Evolutionary conservation across 2,113 vertebrate genomes (phyloP).

Genomic region (Hypomesus transpacificus): DNA sequence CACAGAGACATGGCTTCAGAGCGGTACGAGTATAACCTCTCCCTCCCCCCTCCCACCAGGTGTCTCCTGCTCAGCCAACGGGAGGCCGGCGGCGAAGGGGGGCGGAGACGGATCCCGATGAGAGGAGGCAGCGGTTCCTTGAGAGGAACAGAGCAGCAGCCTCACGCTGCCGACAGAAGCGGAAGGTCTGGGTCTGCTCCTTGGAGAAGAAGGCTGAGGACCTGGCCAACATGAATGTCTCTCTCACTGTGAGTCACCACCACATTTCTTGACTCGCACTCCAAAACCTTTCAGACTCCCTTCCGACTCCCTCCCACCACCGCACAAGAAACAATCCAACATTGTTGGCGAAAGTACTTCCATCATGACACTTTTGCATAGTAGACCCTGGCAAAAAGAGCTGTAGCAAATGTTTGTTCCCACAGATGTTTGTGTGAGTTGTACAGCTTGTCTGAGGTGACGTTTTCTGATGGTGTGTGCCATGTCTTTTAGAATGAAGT

Average conservation of each 20-base stretch:
- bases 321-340: too few species aligned
- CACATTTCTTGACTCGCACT: not conserved
- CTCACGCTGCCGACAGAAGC: slow-evolving; percentile 90
- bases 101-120: slow-evolving; percentile 87
- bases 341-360: too few species aligned
- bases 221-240: slow-evolving; percentile 86
- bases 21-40: not conserved
- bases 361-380: too few species aligned
- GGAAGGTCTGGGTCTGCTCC: slow-evolving; percentile 93
- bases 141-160: slow-evolving; percentile 91
- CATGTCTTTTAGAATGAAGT: slow-evolving; percentile 75
- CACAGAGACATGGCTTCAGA: too few species aligned
- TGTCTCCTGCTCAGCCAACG: slow-evolving; percentile 89
- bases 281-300: not conserved
- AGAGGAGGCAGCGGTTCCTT: slow-evolving; percentile 88
- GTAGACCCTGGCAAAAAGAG: too few species aligned
- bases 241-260: slow-evolving; percentile 79
- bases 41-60: slow-evolving; percentile 60
- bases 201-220: slow-evolving; percentile 95
- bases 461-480: slow-evolving; percentile 6
- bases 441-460: not conserved
- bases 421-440: slow-evolving; percentile 12
- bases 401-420: not conserved
- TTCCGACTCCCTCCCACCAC: too few species aligned
- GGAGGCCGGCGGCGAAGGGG: slow-evolving; percentile 85